These are phyloP conservation scores for Amblyjoppa fuscipennis DNA, from an alignment of 2,888 invertebrate species.

Conservation along the genomic window DNA sequence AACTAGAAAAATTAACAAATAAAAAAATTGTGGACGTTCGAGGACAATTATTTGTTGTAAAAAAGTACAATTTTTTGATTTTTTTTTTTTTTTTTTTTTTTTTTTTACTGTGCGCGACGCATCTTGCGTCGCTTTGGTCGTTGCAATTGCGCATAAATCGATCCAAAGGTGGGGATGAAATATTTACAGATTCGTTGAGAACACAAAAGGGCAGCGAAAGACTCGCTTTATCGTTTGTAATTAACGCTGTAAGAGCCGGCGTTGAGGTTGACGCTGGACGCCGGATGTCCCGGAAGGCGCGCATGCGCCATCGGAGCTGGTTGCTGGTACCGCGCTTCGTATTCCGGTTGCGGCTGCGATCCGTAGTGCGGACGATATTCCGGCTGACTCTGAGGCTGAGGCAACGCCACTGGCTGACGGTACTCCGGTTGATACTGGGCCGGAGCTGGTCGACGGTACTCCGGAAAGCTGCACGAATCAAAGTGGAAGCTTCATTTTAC, in stretches of 20 bases:
- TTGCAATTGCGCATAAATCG: constrained; percentile 3
- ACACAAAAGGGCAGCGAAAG: neutral
- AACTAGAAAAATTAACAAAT: no score
- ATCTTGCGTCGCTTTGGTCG: neutral
- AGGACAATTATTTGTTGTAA: no score
- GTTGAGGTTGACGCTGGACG: constrained; percentile 90
- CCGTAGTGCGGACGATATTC: constrained; percentile 82
- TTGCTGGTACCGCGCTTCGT: constrained; percentile 80
- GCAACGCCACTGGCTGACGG: constrained; percentile 69
- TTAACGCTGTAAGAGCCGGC: constrained; percentile 91
- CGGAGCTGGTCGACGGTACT: no score
- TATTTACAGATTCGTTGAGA: constrained; percentile 3
- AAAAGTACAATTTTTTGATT: no score
- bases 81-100: no score
- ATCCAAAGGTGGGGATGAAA: constrained; percentile 1
- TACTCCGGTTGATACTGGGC: constrained; percentile 63
- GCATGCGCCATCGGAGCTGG: constrained; percentile 68
- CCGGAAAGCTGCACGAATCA: neutral
- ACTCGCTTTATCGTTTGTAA: constrained; percentile 87
- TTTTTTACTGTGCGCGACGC: neutral
- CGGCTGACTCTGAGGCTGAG: constrained; percentile 75
- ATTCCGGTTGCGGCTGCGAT: constrained; percentile 82
- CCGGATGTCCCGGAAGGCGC: constrained; percentile 88
- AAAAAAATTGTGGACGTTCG: no score
- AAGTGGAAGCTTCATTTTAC: constrained; percentile 5